A percentile compares a stretch with the other conserved stretches of the same genome.
These are phyloP conservation scores for Psittacara wagleri DNA, from an alignment of 2,113 vertebrate species.

Conservation along the genomic window DNA sequence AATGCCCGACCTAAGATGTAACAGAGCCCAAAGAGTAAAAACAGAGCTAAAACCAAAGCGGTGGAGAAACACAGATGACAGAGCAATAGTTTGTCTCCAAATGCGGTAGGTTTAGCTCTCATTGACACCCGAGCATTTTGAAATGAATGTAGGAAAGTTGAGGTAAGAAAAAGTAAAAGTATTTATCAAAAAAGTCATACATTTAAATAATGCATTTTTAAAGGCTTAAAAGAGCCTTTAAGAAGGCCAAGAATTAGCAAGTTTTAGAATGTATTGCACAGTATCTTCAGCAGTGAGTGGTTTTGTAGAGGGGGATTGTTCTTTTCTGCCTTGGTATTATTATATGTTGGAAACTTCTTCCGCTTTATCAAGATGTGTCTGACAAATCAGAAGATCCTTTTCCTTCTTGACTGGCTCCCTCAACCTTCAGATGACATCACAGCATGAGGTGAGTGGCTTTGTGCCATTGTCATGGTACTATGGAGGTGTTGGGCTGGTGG, in stretches of 20 bases:
- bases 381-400: background rate
- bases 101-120: background rate
- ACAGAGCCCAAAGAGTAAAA: background rate
- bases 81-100: conserved; percentile 16
- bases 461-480: accelerated
- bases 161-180: background rate
- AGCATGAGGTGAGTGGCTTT: background rate
- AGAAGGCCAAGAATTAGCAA: background rate
- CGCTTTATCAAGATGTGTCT: background rate
- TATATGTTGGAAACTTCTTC: background rate
- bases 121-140: background rate
- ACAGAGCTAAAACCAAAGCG: background rate
- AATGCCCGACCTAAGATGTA: background rate
- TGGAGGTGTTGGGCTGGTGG: background rate
- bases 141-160: background rate
- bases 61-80: background rate
- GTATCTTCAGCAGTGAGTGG: background rate
- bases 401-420: background rate
- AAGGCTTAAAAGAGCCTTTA: conserved; percentile 2
- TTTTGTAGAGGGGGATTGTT: background rate
- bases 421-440: background rate
- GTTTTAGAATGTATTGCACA: background rate
- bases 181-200: background rate
- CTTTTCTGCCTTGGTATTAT: background rate
- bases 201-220: background rate